Evolutionary conservation across 2,888 invertebrate species (phyloP).

Genomic region (Hymenopus coronatus): DNA sequence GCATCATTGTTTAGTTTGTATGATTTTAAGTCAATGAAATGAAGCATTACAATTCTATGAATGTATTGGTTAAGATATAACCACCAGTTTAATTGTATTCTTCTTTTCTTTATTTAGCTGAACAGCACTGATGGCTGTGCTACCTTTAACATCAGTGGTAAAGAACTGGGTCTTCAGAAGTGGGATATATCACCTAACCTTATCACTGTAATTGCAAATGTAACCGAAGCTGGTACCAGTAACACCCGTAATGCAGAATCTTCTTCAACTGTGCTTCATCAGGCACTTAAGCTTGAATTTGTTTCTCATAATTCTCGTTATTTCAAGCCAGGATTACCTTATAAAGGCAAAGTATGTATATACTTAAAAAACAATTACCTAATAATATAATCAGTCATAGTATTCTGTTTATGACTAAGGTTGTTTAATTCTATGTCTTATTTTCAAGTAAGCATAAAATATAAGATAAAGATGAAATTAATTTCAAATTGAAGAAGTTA

Average conservation of each 20-base stretch:
- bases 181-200: constrained; percentile 45
- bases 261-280: constrained; percentile 56
- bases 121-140: constrained; percentile 42
- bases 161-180: constrained; percentile 43
- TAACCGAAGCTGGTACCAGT: constrained; percentile 61
- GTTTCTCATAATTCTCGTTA: constrained; percentile 55
- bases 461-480: too few species aligned
- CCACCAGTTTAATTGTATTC: constrained; percentile 16
- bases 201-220: constrained; percentile 47
- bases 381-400: too few species aligned
- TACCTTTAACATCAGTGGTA: constrained; percentile 43
- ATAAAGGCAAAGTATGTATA: constrained; percentile 58
- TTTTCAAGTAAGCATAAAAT: too few species aligned
- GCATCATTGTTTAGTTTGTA: too few species aligned
- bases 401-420: too few species aligned
- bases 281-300: constrained; percentile 59
- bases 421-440: too few species aligned
- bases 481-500: too few species aligned
- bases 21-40: too few species aligned
- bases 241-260: constrained; percentile 61
- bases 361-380: neutral
- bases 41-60: constrained; percentile 27
- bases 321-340: constrained; percentile 70
- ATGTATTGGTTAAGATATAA: too few species aligned
- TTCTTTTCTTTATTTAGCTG: constrained; percentile 32